These are phyloP conservation scores for Diabrotica virgifera DNA, from an alignment of 1,140 invertebrate species.

Conservation along the genomic window DNA sequence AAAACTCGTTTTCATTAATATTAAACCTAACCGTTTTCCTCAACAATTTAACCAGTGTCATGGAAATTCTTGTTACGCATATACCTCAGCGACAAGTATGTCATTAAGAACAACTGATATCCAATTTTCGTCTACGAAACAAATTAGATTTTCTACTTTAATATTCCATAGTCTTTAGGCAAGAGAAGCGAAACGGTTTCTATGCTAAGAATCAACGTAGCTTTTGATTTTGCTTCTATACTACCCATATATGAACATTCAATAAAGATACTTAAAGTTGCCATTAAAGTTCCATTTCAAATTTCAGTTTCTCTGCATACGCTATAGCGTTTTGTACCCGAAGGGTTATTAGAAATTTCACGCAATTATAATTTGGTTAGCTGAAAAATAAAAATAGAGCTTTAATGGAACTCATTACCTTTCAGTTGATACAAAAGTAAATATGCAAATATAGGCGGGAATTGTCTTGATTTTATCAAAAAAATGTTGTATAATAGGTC, in stretches of 20 bases:
- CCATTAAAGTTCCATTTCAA: neutral
- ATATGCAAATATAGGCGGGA: no score
- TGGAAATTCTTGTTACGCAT: no score
- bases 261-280: neutral
- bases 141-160: neutral
- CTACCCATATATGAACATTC: conserved; percentile 2
- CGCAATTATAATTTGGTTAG: no score
- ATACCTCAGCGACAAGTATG: neutral
- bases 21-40: no score
- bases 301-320: neutral
- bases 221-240: neutral
- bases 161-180: neutral
- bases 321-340: neutral
- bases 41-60: no score
- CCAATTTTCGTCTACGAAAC: neutral
- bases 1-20: no score
- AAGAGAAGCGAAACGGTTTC: neutral
- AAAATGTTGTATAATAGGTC: no score
- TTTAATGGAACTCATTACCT: no score
- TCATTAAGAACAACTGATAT: neutral
- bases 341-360: no score
- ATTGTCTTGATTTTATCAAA: no score
- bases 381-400: no score
- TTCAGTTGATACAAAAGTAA: no score
- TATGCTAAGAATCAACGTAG: neutral